A percentile compares a stretch with the other conserved stretches of the same genome.
Evolutionary conservation across 2,113 vertebrate genomes (phyloP).

Genomic region (Isichthys henryi): DNA sequence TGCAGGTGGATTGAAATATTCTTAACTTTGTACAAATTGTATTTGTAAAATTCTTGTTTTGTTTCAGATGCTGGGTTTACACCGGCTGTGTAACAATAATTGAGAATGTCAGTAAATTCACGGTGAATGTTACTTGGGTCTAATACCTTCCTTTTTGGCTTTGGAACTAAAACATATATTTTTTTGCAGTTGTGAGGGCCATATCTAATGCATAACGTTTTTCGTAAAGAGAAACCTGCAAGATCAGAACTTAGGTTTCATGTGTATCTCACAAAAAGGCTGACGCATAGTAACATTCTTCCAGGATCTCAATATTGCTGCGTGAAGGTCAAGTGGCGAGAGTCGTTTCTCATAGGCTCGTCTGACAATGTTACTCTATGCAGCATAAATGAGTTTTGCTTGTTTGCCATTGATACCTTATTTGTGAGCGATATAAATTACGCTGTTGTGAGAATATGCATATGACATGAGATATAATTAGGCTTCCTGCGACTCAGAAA

Average conservation of each 20-base stretch:
- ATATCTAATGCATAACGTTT: background rate
- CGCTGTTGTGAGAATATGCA: background rate
- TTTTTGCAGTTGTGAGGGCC: background rate
- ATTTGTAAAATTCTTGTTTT: background rate
- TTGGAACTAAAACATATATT: background rate
- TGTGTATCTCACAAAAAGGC: background rate
- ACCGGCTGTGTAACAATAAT: background rate
- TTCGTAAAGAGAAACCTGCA: background rate
- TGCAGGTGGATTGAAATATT: background rate
- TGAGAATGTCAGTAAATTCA: background rate
- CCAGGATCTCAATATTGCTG: background rate
- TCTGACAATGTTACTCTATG: background rate
- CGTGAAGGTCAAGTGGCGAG: background rate
- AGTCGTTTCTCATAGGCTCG: background rate
- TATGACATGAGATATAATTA: background rate
- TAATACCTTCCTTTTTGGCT: background rate
- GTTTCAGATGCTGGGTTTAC: background rate
- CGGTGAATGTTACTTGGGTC: background rate
- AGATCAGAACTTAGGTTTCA: background rate
- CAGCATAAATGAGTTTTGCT: background rate
- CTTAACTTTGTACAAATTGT: background rate
- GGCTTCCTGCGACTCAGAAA: constrained; percentile 1
- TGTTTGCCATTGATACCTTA: background rate
- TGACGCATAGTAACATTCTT: background rate
- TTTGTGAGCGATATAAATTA: background rate